Percentiles rank a stretch among this genome's conserved stretches.
These are phyloP conservation scores for Brienomyrus brachyistius DNA, from an alignment of 2,113 vertebrate genomes.

Conservation along the genomic window DNA sequence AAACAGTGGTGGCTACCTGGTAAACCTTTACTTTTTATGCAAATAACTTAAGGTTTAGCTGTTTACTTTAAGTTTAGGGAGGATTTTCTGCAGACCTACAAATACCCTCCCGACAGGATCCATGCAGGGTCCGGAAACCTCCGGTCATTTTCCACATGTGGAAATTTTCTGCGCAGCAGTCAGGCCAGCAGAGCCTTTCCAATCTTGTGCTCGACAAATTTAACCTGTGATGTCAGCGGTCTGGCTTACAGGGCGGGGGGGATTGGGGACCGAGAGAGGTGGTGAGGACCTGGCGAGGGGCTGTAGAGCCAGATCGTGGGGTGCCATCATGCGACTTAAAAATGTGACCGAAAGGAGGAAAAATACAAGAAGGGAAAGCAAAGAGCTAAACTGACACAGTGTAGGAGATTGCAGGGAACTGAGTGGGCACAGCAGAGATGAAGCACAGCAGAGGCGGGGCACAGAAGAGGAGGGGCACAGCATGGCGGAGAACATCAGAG, in stretches of 20 bases:
- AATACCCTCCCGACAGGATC: conserved; percentile 31
- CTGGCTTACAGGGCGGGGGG: background rate
- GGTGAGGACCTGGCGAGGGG: background rate
- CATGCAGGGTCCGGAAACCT: conserved; percentile 54
- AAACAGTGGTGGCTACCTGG: background rate
- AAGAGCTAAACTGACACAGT: background rate
- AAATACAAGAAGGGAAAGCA: conserved; percentile 16
- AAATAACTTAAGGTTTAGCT: background rate
- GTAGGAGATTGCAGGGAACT: background rate
- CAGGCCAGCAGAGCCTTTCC: conserved; percentile 49
- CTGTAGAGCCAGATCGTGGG: background rate
- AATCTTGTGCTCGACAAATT: conserved; percentile 48
- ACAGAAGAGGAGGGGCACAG: no score
- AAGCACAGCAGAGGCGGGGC: no score
- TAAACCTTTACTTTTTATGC: background rate
- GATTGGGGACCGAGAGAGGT: conserved; percentile 4
- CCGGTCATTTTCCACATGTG: conserved; percentile 62
- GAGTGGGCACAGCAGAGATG: background rate
- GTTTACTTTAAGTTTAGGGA: background rate
- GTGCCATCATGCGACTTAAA: background rate
- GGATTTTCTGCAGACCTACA: background rate
- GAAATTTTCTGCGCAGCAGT: conserved; percentile 57
- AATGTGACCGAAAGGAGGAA: conserved; percentile 4
- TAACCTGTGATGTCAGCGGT: conserved; percentile 57
- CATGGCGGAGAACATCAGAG: no score